These are phyloP conservation scores for Drosophila lutescens DNA, from an alignment of 2,888 invertebrate genomes.

Conservation along the genomic window DNA sequence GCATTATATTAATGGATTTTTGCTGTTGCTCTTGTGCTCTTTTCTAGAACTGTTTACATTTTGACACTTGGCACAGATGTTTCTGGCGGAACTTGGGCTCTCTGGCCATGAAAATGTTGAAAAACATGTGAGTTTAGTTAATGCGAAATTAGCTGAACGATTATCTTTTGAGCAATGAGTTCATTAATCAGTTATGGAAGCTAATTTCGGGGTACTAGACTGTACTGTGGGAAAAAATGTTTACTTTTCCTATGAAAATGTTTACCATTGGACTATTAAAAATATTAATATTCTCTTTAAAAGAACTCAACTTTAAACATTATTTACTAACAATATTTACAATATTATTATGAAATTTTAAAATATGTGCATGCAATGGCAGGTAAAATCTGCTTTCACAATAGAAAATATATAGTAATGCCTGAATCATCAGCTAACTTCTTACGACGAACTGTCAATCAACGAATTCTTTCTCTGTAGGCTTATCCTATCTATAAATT, in stretches of 20 bases:
- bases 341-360: background rate
- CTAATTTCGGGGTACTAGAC: background rate
- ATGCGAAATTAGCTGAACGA: conserved; percentile 28
- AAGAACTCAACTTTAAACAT: too few species aligned
- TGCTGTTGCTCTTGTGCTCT: conserved; percentile 49
- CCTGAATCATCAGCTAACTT: conserved; percentile 8
- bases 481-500: conserved; percentile 47
- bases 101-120: conserved; percentile 29
- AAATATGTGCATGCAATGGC: too few species aligned
- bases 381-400: background rate
- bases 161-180: conserved; percentile 31
- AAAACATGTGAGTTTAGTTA: conserved; percentile 30
- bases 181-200: conserved; percentile 27
- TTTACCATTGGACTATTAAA: too few species aligned
- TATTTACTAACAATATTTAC: too few species aligned
- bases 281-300: too few species aligned
- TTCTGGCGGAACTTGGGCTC: conserved; percentile 18
- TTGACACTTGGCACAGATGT: conserved; percentile 41
- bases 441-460: conserved; percentile 23
- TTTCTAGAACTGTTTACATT: conserved; percentile 39
- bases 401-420: background rate
- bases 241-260: background rate
- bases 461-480: conserved; percentile 14
- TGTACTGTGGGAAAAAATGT: background rate
- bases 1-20: conserved; percentile 65